Evolutionary conservation across 2,888 invertebrate genomes (phyloP).

Genomic region (Agriotes lineatus): DNA sequence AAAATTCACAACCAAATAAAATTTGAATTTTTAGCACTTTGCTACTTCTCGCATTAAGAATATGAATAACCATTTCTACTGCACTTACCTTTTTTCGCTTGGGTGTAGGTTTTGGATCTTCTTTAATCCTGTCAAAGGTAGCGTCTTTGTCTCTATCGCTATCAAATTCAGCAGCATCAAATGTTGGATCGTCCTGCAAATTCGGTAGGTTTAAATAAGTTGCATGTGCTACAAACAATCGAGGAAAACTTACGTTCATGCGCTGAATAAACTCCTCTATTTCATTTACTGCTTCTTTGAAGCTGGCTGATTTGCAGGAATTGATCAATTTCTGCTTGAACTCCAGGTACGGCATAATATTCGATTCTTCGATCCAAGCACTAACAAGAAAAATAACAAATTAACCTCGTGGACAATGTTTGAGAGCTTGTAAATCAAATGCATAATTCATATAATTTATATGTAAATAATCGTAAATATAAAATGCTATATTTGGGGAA

Average conservation of each 20-base stretch:
- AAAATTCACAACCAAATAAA: too few relatives aligned
- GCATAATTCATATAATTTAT: neutral
- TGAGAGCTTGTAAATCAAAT: neutral
- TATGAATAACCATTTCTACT: too few relatives aligned
- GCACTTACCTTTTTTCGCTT: constrained; percentile 56
- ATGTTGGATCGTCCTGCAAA: constrained; percentile 66
- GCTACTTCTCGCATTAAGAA: too few relatives aligned
- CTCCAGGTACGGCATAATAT: constrained; percentile 85
- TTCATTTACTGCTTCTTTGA: constrained; percentile 83
- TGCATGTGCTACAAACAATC: too few relatives aligned
- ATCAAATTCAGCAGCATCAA: constrained; percentile 65
- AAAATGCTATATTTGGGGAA: too few relatives aligned
- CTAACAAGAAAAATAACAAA: too few relatives aligned
- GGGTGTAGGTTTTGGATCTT: constrained; percentile 41
- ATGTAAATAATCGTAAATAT: too few relatives aligned
- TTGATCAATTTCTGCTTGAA: constrained; percentile 83
- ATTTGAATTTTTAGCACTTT: too few relatives aligned
- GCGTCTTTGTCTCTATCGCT: constrained; percentile 71
- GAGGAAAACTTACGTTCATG: constrained; percentile 73
- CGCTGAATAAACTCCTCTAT: constrained; percentile 84
- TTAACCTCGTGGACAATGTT: neutral
- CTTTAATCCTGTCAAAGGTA: constrained; percentile 76
- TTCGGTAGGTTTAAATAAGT: neutral
- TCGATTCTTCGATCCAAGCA: constrained; percentile 90
- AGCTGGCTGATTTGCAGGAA: constrained; percentile 79